Evolutionary conservation across 2,797 vertebrate genomes (phyloP), one percentile per base, ranked within the genome.

Genomic region (Tangara arthus): DNA sequence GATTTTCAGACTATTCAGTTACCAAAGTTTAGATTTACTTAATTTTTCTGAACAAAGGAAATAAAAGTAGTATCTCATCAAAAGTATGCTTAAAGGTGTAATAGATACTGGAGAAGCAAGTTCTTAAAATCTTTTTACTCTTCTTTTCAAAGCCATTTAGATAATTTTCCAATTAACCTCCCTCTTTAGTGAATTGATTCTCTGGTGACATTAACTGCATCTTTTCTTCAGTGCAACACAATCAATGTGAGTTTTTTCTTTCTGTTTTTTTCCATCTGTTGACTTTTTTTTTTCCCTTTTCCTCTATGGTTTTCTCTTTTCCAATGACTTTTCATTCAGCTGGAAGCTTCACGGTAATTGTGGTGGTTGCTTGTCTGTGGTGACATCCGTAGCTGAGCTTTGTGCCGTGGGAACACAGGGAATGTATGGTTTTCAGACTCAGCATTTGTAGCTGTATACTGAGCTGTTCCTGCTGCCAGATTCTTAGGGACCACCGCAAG

Each of bases 401-500:
- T 91, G 65, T 91, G 96, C 93, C 91, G 95, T 96, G 96, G 95
- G 95, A 96, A 96, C 91, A 20, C 42, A 34, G 49, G 32, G 81
- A 42, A 44, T 91, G 34, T 66, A 76, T 44, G 79, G 88, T 81
- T 94, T 96, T 96, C 96, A 95, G 89, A 68, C 76, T 83, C 61
- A 16, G 66, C 59, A 15, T 89, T 96, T 91, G 92, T 73, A 92
- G 94, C 55, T 5, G 9, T 93, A 8, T 50, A 88, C 88, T 78
- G 90, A 96, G 91, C 85, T 91, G 76, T 96, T 91, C 87, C 89
- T 95, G 89, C 89, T 96, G 96, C 79, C 93, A 96, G 87, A 96
- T 89, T 93, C 65, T 94, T 88, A 61, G 55, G 69, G 89, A 96
- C 96, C 93, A 96, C 96, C 96, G 83, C 91, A 93, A 96, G 82